Base-by-base conservation (phyloP, 1,140 invertebrate species). In the Drosophila santomea region DNA sequence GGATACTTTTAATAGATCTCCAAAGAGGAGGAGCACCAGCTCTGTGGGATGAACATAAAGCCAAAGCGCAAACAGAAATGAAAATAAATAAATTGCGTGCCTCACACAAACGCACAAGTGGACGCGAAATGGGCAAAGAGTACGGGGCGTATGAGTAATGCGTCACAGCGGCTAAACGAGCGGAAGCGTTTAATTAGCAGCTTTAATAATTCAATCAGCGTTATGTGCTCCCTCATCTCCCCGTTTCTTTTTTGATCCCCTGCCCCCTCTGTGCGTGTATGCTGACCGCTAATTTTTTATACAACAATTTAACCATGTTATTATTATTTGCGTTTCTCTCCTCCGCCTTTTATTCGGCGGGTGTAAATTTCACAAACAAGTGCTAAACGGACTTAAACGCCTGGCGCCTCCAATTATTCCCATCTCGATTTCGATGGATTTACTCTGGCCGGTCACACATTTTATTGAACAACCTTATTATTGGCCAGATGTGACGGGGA, bases 171-270 rank as follows among this genome's bases (percentile, higher is more conserved):
- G 56, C 83, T 83, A 89, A 88, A 88, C 76, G 84, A 88, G 77
- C 84, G 84, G 84, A 88, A 88, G 84, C 77, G 68, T 84, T 88
- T 89, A 88, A 88, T 88, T 88, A 88, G 84, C 84, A 67, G 73
- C 72, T 80, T 86, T 86, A 86, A 86, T 86, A 86, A 86, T 86
- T 86, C 84, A 86, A 86, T 86, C 83, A 88, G 52, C 83, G 81
- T 52, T 59, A 63, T 61, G 38, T 63, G 71, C 15, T 50, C 7
- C 35, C 17, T 14, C 12, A 8, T 5, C 39, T 2, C n/a, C 7
- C n/a, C n/a, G n/a, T 38, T 11, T 23, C n/a, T 6, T 28, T 25
- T 6, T 43, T 51, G 8, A 51, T 51, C 5, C 10, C 23, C 38
- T 10, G 25, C 25, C 36, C 12, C 58, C n/a, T 7, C 14, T 54